Percentiles rank a stretch among this genome's conserved stretches.
phyloP scores from a whole-genome alignment of 2,888 invertebrate genomes.

The Leptopterna dolabrata region DNA sequence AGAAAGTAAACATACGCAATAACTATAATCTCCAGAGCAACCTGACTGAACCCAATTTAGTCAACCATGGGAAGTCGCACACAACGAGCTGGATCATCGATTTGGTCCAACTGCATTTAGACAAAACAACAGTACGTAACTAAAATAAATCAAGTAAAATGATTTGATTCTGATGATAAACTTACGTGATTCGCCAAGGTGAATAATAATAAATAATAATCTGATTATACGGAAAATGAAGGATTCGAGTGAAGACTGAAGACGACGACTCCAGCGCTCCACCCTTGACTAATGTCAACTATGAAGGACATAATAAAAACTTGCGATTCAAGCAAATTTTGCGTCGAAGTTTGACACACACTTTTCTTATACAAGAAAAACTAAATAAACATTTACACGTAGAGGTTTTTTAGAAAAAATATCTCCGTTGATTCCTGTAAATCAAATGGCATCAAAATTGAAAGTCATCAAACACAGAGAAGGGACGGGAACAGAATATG shows the following conservation, averaged over 20 bases:
- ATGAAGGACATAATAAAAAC: conserved; percentile 26
- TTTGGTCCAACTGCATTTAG: background rate
- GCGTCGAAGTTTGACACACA: background rate
- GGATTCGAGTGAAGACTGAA: conserved; percentile 31
- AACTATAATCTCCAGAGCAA: conserved; percentile 7
- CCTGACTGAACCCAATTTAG: background rate
- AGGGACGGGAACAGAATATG: background rate
- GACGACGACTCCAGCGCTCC: conserved; percentile 51
- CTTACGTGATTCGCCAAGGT: conserved; percentile 60
- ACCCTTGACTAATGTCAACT: conserved; percentile 51
- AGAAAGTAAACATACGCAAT: conserved; percentile 47
- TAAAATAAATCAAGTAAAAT: background rate
- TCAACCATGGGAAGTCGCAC: background rate
- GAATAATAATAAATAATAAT: conserved; percentile 56
- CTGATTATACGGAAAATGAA: conserved; percentile 52
- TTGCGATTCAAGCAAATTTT: background rate
- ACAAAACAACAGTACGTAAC: background rate
- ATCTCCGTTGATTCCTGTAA: too few species aligned
- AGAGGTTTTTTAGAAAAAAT: too few species aligned
- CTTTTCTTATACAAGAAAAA: background rate
- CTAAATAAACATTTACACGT: background rate
- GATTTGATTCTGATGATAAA: too few species aligned
- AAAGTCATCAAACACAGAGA: conserved; percentile 10
- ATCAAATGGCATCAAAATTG: background rate
- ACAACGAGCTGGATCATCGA: background rate